Evolutionary conservation across 2,113 vertebrate species (phyloP).

Genomic region (Lynx canadensis): DNA sequence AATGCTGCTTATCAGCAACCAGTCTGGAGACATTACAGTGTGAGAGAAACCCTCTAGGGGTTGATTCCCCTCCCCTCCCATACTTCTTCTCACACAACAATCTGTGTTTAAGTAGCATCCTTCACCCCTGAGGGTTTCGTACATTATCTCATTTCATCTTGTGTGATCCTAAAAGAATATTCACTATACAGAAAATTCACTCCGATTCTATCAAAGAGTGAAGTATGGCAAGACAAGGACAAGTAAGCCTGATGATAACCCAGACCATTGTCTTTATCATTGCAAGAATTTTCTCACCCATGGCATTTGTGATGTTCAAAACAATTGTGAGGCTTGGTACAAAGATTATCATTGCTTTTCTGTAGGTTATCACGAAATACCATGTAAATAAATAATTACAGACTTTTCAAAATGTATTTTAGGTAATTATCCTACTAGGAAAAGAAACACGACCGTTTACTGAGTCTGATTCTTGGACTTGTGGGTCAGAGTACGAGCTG

Average conservation of each 20-base stretch:
- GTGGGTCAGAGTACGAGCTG: background rate
- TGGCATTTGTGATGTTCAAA: slow-evolving; percentile 40
- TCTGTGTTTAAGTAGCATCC: background rate
- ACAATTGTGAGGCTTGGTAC: background rate
- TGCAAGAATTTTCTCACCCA: background rate
- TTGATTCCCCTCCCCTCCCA: background rate
- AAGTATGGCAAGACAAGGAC: background rate
- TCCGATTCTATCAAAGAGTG: background rate
- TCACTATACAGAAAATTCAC: background rate
- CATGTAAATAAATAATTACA: slow-evolving; percentile 43
- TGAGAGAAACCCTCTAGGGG: background rate
- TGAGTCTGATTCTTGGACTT: slow-evolving; percentile 14
- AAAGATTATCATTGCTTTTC: slow-evolving; percentile 52
- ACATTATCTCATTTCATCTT: background rate
- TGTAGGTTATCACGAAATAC: slow-evolving; percentile 32
- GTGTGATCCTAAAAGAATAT: background rate
- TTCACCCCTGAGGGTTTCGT: background rate
- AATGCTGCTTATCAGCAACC: background rate
- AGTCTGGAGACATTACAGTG: background rate
- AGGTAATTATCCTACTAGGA: background rate
- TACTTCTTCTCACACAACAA: background rate
- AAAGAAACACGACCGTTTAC: background rate
- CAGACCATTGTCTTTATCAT: background rate
- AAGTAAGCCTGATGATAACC: no score
- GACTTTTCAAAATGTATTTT: slow-evolving; percentile 48